phyloP scores from a whole-genome alignment of 2,113 vertebrate species.

The Odontophorus gujanensis region DNA sequence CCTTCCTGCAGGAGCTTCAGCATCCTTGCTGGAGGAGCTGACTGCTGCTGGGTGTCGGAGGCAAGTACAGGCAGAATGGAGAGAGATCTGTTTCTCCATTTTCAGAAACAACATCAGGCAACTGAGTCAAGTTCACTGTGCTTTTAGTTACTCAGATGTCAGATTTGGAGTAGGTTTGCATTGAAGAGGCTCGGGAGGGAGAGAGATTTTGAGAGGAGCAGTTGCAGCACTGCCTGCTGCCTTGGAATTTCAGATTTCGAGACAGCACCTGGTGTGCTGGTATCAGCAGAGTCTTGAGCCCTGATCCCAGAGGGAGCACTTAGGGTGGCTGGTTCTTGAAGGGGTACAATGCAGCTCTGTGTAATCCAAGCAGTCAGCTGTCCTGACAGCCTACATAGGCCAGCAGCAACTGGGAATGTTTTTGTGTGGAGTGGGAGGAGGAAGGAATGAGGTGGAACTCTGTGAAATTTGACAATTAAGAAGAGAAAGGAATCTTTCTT shows the following conservation, averaged over 20 bases:
- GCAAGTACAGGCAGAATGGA: background rate
- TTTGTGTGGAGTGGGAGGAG: slow-evolving; percentile 18
- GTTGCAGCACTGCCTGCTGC: background rate
- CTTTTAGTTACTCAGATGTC: background rate
- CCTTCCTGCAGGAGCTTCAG: background rate
- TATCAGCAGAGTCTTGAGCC: background rate
- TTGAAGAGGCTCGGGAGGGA: background rate
- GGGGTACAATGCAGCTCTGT: slow-evolving; percentile 38
- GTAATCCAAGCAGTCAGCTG: slow-evolving; percentile 63
- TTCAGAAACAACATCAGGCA: background rate
- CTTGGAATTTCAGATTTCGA: background rate
- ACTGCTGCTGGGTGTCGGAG: background rate
- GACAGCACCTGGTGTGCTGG: background rate
- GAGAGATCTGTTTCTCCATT: background rate
- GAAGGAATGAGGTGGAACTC: slow-evolving; percentile 16
- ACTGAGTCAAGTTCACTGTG: background rate
- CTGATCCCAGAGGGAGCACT: slow-evolving; percentile 1
- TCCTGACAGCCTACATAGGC: background rate
- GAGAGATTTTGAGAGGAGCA: background rate
- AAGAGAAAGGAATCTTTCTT: background rate
- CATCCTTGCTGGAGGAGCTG: background rate
- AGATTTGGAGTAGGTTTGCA: background rate
- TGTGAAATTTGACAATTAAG: background rate
- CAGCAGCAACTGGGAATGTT: slow-evolving; percentile 64
- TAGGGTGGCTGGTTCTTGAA: background rate